Percentiles rank a stretch among this genome's conserved stretches.
These are phyloP conservation scores for Physocephala rufipes DNA, from an alignment of 2,888 invertebrate genomes.

Conservation along the genomic window DNA sequence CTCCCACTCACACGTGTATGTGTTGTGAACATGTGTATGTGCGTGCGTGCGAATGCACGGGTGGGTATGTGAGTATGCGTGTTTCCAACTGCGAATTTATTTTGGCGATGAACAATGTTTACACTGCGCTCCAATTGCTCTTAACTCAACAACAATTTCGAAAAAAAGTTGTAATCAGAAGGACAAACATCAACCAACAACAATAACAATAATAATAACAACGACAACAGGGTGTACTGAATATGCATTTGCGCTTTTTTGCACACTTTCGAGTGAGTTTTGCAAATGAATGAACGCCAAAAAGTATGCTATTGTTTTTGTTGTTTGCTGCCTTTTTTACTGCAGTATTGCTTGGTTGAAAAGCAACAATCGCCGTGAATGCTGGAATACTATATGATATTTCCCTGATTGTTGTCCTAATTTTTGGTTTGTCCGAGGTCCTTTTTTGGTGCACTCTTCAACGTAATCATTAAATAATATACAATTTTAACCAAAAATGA, in stretches of 20 bases:
- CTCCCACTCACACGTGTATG: not conserved
- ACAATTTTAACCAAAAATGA: too few species aligned
- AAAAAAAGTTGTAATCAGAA: not conserved
- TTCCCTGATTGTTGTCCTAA: too few species aligned
- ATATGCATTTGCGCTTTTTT: conserved; percentile 38
- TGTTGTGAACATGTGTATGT: not conserved
- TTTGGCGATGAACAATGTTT: conserved; percentile 32
- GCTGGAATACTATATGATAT: too few species aligned
- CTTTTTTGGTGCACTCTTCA: too few species aligned
- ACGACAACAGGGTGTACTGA: conserved; percentile 32
- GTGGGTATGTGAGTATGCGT: too few species aligned
- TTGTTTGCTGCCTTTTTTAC: not conserved
- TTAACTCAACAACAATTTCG: conserved; percentile 23
- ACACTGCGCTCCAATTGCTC: conserved; percentile 30
- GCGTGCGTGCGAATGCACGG: conserved; percentile 3
- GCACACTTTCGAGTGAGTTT: conserved; percentile 27
- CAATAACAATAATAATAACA: conserved; percentile 15
- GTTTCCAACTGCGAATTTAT: conserved; percentile 29
- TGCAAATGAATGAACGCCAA: conserved; percentile 35
- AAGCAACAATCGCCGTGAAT: conserved; percentile 3
- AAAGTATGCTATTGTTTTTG: conserved; percentile 51
- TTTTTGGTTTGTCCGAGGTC: too few species aligned
- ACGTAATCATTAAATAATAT: too few species aligned
- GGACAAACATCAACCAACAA: conserved; percentile 19
- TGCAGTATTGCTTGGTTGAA: not conserved